Conservation (phyloP, 2,113 vertebrate species). For the Nothobranchius furzeri region DNA sequence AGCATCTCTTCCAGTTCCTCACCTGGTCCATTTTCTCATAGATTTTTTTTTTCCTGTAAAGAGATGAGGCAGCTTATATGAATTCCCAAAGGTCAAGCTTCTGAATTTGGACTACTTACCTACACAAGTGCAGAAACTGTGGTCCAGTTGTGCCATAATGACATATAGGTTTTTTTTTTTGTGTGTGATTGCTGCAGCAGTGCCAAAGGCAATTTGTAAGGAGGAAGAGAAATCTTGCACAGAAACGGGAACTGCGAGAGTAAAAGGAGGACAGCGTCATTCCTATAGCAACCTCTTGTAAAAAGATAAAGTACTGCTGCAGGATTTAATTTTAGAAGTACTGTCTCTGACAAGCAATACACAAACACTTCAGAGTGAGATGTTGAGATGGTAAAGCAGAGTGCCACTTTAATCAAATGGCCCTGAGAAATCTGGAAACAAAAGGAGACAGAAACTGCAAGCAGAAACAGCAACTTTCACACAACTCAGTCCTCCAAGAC, state of each 20-base stretch:
- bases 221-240: not conserved
- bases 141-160: constrained; percentile 17
- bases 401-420: constrained; percentile 21
- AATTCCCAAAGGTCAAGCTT: constrained; percentile 47
- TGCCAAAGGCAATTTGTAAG: not conserved
- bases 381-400: not conserved
- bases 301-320: not conserved
- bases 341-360: not conserved
- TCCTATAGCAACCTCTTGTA: not conserved
- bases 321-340: not conserved
- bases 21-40: constrained; percentile 10
- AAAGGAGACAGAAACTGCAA: not conserved
- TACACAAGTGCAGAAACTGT: constrained; percentile 11
- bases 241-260: not conserved
- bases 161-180: constrained; percentile 7
- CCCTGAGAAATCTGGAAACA: not conserved
- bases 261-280: not conserved
- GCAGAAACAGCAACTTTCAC: constrained; percentile 3
- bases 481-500: constrained; percentile 14
- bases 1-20: constrained; percentile 12
- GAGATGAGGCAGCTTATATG: constrained; percentile 7
- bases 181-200: not conserved
- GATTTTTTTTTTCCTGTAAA: constrained; percentile 4
- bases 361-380: not conserved
- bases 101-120: constrained; percentile 23